Evolutionary conservation across 1,140 invertebrate species (phyloP), one percentile per base, ranked within the genome.

Genomic region (Lordiphosa collinella): DNA sequence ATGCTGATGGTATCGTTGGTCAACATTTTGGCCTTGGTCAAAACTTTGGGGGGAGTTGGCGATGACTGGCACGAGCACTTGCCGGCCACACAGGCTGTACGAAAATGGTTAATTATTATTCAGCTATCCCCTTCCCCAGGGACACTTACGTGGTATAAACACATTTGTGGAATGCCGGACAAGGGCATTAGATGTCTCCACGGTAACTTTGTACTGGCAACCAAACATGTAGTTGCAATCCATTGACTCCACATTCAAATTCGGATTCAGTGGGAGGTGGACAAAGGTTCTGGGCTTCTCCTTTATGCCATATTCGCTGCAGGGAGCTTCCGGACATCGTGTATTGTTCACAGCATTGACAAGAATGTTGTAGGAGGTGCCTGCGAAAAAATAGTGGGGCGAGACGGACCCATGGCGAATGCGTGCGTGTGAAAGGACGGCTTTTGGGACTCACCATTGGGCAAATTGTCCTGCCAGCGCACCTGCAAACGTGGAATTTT

Each of bases 171-270:
- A 66, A 8, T 71, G 56, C 4, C 73, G 66, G 0, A 79, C 59
- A 5, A 60, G 40, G 3, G 68, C 54, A 43, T 88, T 88, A 0
- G 86, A 79, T 1, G 80, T 86, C 46, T 88, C 86, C 60, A 88
- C 86, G 1, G 67, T 79, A 0, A 88, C 60, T 9, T 74, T 68
- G 38, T 88, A 88, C 25, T 75, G 65, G 16, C 86, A 88, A 2
- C 72, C 85, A 11, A 86, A 87, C 79, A 87, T 87, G 18, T 82
- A 87, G 37, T 71, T 87, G 47, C 85, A 87, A 7, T 87, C 85
- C 10, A 60, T 41, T 0, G 68, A 59, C 35, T 87, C 85, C 11
- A 87, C 72, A 40, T 70, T 78, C 16, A 59, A 40, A 31, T 68
- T 86, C 6, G 85, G 85, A 16, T 65, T 82, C 0, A 74, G 57